phyloP scores from a whole-genome alignment of 2,113 vertebrate genomes.

The Origma solitaria region DNA sequence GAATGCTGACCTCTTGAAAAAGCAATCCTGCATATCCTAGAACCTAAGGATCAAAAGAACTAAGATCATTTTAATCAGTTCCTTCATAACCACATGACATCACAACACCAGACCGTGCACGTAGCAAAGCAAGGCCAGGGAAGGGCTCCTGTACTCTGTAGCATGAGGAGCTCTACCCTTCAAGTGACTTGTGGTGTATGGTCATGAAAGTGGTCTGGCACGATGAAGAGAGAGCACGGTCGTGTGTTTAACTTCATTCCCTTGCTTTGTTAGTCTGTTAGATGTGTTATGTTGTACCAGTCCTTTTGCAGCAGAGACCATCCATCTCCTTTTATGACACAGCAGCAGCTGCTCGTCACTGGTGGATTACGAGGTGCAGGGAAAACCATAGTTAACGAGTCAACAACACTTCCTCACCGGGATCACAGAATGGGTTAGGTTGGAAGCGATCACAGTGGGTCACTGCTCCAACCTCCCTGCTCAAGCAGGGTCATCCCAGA shows the following conservation, averaged over 20 bases:
- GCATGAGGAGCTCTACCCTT: no score
- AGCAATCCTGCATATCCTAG: not conserved
- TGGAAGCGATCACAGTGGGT: accelerated
- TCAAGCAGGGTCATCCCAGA: not conserved
- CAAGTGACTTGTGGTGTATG: accelerated
- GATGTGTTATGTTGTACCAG: accelerated
- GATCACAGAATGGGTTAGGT: accelerated
- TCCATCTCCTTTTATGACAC: accelerated
- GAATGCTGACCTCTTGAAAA: not conserved
- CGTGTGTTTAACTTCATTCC: accelerated
- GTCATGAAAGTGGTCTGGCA: accelerated
- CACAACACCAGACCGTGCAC: accelerated
- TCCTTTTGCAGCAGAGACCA: no score
- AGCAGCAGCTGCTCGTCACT: accelerated
- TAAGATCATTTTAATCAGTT: not conserved
- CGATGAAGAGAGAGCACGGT: accelerated
- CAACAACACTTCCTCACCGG: not conserved
- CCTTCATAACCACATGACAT: accelerated
- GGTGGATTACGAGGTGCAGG: accelerated
- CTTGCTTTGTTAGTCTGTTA: not conserved
- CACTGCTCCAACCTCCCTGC: not conserved
- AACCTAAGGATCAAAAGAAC: not conserved
- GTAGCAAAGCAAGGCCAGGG: accelerated
- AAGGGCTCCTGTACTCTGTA: not conserved
- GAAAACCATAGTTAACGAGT: accelerated